These are phyloP conservation scores for Hirtodrosophila trivittata DNA, from an alignment of 2,888 invertebrate genomes.

Conservation along the genomic window DNA sequence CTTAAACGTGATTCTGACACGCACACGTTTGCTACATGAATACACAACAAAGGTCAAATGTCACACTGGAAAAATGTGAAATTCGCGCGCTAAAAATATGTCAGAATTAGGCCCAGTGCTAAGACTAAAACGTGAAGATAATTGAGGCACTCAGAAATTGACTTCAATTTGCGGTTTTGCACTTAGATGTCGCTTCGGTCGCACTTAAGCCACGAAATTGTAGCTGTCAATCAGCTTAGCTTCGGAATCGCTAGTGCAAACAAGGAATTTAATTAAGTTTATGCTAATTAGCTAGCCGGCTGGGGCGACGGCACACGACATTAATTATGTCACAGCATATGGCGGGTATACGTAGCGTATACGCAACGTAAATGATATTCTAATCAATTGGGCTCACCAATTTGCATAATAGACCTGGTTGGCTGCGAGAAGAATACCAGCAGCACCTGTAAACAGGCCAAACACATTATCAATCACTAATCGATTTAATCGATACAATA, in stretches of 20 bases:
- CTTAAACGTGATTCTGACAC: slow-evolving; percentile 40
- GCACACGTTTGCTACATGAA: slow-evolving; percentile 38
- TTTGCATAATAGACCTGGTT: slow-evolving; percentile 62
- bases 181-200: slow-evolving; percentile 8
- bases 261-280: slow-evolving; percentile 72
- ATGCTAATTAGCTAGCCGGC: slow-evolving; percentile 65
- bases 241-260: slow-evolving; percentile 28
- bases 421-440: slow-evolving; percentile 12
- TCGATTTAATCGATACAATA: slow-evolving; percentile 73
- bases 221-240: slow-evolving; percentile 48
- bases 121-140: slow-evolving; percentile 8
- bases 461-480: slow-evolving; percentile 69
- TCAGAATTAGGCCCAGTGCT: slow-evolving; percentile 13
- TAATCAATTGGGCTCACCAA: slow-evolving; percentile 64
- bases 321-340: slow-evolving; percentile 66
- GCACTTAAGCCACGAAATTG: slow-evolving; percentile 19
- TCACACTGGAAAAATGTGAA: slow-evolving; percentile 66
- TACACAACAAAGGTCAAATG: slow-evolving; percentile 63
- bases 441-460: slow-evolving; percentile 39
- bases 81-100: slow-evolving; percentile 35
- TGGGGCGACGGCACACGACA: slow-evolving; percentile 29
- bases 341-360: slow-evolving; percentile 54
- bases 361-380: slow-evolving; percentile 60
- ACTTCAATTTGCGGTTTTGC: slow-evolving; percentile 24
- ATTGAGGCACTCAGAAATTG: slow-evolving; percentile 30